phyloP scores from a whole-genome alignment of 2,797 vertebrate species.

The Okamejei kenojei region DNA sequence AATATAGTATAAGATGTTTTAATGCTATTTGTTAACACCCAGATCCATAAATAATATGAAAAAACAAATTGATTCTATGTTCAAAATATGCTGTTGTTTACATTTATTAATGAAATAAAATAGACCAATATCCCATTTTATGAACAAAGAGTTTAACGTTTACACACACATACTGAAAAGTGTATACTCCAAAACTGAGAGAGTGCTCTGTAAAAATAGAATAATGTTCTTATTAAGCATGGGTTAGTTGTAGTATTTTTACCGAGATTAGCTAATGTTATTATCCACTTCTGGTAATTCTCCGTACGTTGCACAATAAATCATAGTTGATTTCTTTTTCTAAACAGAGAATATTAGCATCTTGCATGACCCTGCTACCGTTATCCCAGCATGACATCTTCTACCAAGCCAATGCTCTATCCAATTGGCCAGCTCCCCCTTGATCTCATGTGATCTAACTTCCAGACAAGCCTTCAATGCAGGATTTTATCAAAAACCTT shows the following conservation, averaged over 20 bases:
- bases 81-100: neutral
- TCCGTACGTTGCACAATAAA: neutral
- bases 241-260: neutral
- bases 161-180: neutral
- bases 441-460: no score
- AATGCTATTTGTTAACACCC: neutral
- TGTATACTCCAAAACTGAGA: neutral
- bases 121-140: neutral
- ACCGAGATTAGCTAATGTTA: neutral
- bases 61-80: neutral
- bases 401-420: no score
- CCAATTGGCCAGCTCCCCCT: no score
- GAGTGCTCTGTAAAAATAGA: neutral
- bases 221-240: neutral
- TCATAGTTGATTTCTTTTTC: no score
- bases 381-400: no score
- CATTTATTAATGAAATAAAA: neutral
- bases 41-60: neutral
- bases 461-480: no score
- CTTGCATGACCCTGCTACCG: no score
- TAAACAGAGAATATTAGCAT: no score
- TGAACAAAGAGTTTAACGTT: neutral
- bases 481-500: no score
- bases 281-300: neutral
- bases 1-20: neutral